These are phyloP conservation scores for Coelinius sp. DNA, from an alignment of 2,888 invertebrate genomes.

Conservation along the genomic window DNA sequence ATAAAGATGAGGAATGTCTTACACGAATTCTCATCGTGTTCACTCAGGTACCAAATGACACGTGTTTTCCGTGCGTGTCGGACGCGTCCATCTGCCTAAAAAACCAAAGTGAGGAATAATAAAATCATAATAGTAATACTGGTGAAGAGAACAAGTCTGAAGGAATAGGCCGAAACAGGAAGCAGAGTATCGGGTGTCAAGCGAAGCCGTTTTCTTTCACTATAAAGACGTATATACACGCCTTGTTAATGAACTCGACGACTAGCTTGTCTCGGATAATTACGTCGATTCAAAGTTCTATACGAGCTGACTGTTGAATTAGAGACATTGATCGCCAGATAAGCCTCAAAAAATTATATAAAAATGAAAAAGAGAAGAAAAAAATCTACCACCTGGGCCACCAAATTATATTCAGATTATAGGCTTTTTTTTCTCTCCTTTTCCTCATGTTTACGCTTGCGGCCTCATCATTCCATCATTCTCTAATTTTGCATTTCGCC, in stretches of 20 bases:
- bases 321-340: conserved; percentile 33
- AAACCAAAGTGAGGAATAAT: conserved; percentile 9
- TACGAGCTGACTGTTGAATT: conserved; percentile 32
- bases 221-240: conserved; percentile 35
- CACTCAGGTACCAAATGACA: conserved; percentile 21
- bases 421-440: conserved; percentile 16
- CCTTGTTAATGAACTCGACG: conserved; percentile 37
- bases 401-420: conserved; percentile 24
- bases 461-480: conserved; percentile 25
- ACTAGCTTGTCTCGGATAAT: conserved; percentile 34
- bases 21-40: conserved; percentile 23
- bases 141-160: neutral
- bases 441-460: neutral
- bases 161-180: conserved; percentile 28
- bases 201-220: conserved; percentile 25
- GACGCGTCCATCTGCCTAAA: neutral
- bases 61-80: conserved; percentile 29
- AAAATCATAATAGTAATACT: conserved; percentile 24
- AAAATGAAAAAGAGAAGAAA: conserved; percentile 8
- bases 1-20: conserved; percentile 34
- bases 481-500: conserved; percentile 30
- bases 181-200: conserved; percentile 37
- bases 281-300: conserved; percentile 30
- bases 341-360: conserved; percentile 16
- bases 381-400: conserved; percentile 13